A percentile compares a stretch with the other conserved stretches of the same genome.
phyloP scores from a whole-genome alignment of 2,113 vertebrate species.

The Puffinus mauretanicus region DNA sequence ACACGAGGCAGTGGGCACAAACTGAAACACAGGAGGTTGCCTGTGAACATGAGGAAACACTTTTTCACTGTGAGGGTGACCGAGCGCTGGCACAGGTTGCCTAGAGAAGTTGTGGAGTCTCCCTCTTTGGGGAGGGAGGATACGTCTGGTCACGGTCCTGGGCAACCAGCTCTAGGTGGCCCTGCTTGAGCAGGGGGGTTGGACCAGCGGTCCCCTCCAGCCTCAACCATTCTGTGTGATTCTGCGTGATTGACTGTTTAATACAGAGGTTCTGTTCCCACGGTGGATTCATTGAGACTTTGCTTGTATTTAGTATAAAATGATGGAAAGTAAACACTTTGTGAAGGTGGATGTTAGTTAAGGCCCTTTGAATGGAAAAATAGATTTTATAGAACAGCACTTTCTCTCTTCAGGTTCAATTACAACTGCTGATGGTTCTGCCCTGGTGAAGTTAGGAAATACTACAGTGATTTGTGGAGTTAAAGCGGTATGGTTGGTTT shows the following conservation, averaged over 20 bases:
- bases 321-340: not conserved
- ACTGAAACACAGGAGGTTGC: not conserved
- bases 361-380: not conserved
- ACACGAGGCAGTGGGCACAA: not conserved
- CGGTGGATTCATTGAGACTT: not conserved
- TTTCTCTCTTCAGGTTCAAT: conserved; percentile 84
- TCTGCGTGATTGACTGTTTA: not conserved
- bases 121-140: not conserved
- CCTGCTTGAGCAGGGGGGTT: not conserved
- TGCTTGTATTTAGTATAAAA: not conserved
- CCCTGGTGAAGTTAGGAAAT: conserved; percentile 93
- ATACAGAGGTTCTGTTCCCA: not conserved
- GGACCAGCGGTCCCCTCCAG: not conserved
- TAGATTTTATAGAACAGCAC: not conserved
- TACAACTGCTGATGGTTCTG: conserved; percentile 92
- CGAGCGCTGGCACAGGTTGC: not conserved
- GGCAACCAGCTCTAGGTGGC: not conserved
- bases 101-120: not conserved
- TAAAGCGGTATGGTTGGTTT: conserved; percentile 82
- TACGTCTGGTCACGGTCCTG: not conserved
- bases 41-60: not conserved
- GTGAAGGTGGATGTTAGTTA: not conserved
- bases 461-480: conserved; percentile 94
- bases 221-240: not conserved
- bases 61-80: not conserved